phyloP scores from a whole-genome alignment of 2,888 invertebrate genomes.

The Sarcophaga carnaria region DNA sequence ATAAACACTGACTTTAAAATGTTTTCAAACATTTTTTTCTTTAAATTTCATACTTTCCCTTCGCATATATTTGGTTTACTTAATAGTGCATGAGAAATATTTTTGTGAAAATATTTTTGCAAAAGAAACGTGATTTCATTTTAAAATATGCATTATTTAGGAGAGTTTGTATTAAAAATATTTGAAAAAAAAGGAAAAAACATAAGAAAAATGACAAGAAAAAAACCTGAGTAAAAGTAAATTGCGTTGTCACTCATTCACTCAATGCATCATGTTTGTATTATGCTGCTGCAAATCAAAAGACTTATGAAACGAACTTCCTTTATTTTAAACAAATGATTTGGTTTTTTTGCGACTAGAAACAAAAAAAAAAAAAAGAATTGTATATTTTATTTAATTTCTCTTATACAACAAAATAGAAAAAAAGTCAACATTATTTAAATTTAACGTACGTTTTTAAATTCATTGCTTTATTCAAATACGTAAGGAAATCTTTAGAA shows the following conservation, averaged over 20 bases:
- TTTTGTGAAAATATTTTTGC: neutral
- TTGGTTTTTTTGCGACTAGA: constrained; percentile 1
- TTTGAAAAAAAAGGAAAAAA: too few relatives aligned
- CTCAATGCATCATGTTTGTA: neutral
- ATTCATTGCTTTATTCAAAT: constrained; percentile 9
- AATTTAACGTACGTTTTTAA: constrained; percentile 21
- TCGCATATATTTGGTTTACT: neutral
- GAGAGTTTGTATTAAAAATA: neutral
- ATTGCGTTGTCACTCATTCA: constrained; percentile 46
- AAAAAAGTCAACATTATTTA: constrained; percentile 37
- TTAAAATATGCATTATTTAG: neutral
- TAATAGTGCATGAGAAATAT: neutral
- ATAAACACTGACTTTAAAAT: too few relatives aligned
- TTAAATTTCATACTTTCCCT: neutral
- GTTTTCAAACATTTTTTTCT: too few relatives aligned
- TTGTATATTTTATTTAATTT: constrained; percentile 32
- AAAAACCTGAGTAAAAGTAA: constrained; percentile 48
- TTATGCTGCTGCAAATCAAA: constrained; percentile 25
- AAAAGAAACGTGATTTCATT: neutral
- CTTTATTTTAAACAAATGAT: constrained; percentile 9
- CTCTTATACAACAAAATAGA: neutral
- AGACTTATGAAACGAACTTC: constrained; percentile 49
- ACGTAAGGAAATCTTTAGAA: neutral
- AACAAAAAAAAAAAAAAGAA: neutral
- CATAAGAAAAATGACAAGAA: neutral